These are phyloP conservation scores for Meandrusa payeni DNA, from an alignment of 2,888 invertebrate species.

Conservation along the genomic window DNA sequence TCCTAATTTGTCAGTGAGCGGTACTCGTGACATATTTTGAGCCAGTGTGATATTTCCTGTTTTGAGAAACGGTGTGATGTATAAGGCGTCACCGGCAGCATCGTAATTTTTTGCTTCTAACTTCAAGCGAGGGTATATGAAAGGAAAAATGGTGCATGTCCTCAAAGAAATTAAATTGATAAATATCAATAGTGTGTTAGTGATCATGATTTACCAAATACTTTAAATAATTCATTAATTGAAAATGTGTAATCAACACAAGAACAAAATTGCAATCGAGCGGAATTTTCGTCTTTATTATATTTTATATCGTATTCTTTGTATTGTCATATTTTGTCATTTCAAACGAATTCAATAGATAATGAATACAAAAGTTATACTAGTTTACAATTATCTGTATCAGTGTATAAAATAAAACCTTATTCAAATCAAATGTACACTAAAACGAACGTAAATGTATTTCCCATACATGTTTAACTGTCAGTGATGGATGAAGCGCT, in stretches of 20 bases:
- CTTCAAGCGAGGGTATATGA: constrained; percentile 58
- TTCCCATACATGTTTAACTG: too few relatives aligned
- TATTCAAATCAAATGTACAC: too few relatives aligned
- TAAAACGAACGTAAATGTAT: too few relatives aligned
- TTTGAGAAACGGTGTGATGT: constrained; percentile 80
- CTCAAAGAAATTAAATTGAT: constrained; percentile 10
- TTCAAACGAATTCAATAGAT: too few relatives aligned
- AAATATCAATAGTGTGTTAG: constrained; percentile 8
- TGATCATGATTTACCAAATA: constrained; percentile 12
- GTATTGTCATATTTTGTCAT: constrained; percentile 5
- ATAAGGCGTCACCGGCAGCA: constrained; percentile 66
- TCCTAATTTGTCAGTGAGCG: constrained; percentile 53
- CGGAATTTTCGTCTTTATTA: too few relatives aligned
- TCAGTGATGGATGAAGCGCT: too few relatives aligned
- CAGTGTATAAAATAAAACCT: too few relatives aligned
- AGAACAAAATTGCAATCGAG: too few relatives aligned
- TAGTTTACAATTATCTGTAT: too few relatives aligned
- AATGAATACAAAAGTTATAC: too few relatives aligned
- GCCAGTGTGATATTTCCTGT: constrained; percentile 71
- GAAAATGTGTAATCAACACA: too few relatives aligned
- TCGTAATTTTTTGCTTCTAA: constrained; percentile 37
- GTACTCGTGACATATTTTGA: constrained; percentile 56
- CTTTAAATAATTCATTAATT: background rate
- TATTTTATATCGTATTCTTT: too few relatives aligned
- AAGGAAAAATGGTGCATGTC: constrained; percentile 30